Evolutionary conservation across 2,113 vertebrate species (phyloP).

Genomic region (Spilogale gracilis): DNA sequence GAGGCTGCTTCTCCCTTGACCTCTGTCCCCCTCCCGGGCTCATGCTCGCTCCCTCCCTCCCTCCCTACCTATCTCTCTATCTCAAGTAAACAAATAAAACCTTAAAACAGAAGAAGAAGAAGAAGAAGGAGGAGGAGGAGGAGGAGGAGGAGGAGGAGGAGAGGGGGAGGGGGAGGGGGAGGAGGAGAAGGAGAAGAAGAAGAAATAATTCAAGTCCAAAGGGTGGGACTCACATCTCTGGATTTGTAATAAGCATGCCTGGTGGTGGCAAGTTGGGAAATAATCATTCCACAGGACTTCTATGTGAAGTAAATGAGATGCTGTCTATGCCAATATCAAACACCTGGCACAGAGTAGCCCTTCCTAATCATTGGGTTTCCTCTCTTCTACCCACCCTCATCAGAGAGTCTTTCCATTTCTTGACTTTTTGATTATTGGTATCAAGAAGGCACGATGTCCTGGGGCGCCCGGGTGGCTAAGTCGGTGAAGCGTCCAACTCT

Average conservation of each 20-base stretch:
- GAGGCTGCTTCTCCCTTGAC: not conserved
- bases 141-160: no score
- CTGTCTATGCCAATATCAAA: not conserved
- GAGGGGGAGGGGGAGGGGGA: no score
- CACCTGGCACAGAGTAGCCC: not conserved
- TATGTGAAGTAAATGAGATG: not conserved
- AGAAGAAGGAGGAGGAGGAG: no score
- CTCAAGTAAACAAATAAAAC: not conserved
- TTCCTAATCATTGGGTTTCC: not conserved
- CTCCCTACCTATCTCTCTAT: not conserved
- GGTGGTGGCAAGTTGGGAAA: not conserved
- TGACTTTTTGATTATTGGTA: not conserved
- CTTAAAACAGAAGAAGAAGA: not conserved
- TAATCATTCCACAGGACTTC: not conserved
- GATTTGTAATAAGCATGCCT: not conserved
- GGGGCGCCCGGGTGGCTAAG: not conserved
- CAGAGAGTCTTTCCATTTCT: not conserved
- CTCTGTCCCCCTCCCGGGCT: fast-evolving
- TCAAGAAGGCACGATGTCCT: not conserved
- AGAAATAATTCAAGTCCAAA: not conserved
- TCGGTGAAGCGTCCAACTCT: not conserved
- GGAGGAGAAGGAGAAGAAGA: no score
- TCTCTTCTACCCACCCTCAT: not conserved
- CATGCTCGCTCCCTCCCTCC: not conserved
- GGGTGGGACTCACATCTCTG: not conserved